Percentiles rank a stretch among this genome's conserved stretches.
These are phyloP conservation scores for Diachasma alloeum DNA, from an alignment of 1,140 invertebrate species.

Conservation along the genomic window DNA sequence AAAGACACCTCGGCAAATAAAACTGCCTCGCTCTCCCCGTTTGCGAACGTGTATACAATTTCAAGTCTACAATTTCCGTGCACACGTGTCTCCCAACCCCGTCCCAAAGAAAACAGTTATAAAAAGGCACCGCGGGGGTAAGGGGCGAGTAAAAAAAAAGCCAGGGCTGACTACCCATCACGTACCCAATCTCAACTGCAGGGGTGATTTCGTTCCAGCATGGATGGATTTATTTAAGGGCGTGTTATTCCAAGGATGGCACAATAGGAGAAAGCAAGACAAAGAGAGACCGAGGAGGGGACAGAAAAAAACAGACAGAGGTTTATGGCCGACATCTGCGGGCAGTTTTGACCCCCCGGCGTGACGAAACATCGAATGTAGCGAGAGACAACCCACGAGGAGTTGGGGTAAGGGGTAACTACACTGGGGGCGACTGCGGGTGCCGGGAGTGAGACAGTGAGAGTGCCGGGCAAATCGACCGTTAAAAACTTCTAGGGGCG, in stretches of 20 bases:
- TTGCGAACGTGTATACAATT: not conserved
- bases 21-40: no score
- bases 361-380: constrained; percentile 56
- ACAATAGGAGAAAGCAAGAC: constrained; percentile 47
- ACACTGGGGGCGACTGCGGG: constrained; percentile 11
- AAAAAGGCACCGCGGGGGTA: not conserved
- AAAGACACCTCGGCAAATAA: no score
- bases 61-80: not conserved
- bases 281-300: not conserved
- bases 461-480: constrained; percentile 56
- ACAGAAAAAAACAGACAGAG: not conserved
- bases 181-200: constrained; percentile 46
- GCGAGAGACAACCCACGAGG: constrained; percentile 38
- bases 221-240: constrained; percentile 63
- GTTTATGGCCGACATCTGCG: constrained; percentile 62
- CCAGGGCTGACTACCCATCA: constrained; percentile 3
- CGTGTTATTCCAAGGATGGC: constrained; percentile 55
- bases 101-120: not conserved
- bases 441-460: not conserved
- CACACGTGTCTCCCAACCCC: not conserved
- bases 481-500: constrained; percentile 59
- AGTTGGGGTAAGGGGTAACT: constrained; percentile 28
- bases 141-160: not conserved
- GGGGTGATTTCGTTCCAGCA: constrained; percentile 39
- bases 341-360: constrained; percentile 60